phyloP scores from a whole-genome alignment of 2,113 vertebrate species.

The Pseudorhombus dupliciocellatus region DNA sequence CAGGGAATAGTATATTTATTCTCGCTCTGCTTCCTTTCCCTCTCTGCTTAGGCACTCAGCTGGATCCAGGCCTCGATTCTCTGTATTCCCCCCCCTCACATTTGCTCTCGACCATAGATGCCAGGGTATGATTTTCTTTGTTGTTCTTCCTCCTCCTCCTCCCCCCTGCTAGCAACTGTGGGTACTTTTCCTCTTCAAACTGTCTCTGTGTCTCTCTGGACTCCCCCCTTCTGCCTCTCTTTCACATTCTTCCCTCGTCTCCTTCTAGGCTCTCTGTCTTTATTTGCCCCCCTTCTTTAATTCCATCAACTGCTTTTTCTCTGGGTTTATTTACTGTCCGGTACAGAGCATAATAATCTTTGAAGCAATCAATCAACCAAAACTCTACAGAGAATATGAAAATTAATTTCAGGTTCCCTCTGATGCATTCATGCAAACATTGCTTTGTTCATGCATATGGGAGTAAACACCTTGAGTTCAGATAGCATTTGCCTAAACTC shows the following conservation, averaged over 20 bases:
- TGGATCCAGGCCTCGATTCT: slow-evolving; percentile 39
- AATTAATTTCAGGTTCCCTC: slow-evolving; percentile 33
- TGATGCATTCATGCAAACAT: slow-evolving; percentile 33
- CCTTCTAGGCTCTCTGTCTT: neutral
- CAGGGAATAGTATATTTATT: slow-evolving; percentile 48
- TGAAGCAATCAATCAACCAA: slow-evolving; percentile 16
- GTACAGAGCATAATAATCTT: neutral
- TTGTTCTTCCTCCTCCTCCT: slow-evolving; percentile 61
- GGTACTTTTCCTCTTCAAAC: slow-evolving; percentile 64
- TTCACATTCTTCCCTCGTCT: slow-evolving; percentile 5
- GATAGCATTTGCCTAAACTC: slow-evolving; percentile 15
- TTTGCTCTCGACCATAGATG: slow-evolving; percentile 42
- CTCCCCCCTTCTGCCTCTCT: slow-evolving; percentile 17
- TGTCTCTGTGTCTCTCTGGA: slow-evolving; percentile 47
- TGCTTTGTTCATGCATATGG: slow-evolving; percentile 16
- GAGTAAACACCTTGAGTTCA: slow-evolving; percentile 4
- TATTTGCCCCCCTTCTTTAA: neutral
- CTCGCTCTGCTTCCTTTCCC: slow-evolving; percentile 43
- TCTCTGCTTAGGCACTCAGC: slow-evolving; percentile 57
- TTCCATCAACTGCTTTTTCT: slow-evolving; percentile 1
- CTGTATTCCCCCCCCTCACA: slow-evolving; percentile 19
- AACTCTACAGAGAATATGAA: slow-evolving; percentile 8
- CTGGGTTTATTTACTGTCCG: slow-evolving; percentile 24
- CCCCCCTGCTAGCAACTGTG: slow-evolving; percentile 54
- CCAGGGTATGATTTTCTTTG: slow-evolving; percentile 50